A percentile compares a stretch with the other conserved stretches of the same genome.
These are phyloP conservation scores for Carposina sasakii DNA, from an alignment of 1,140 invertebrate species.

Conservation along the genomic window DNA sequence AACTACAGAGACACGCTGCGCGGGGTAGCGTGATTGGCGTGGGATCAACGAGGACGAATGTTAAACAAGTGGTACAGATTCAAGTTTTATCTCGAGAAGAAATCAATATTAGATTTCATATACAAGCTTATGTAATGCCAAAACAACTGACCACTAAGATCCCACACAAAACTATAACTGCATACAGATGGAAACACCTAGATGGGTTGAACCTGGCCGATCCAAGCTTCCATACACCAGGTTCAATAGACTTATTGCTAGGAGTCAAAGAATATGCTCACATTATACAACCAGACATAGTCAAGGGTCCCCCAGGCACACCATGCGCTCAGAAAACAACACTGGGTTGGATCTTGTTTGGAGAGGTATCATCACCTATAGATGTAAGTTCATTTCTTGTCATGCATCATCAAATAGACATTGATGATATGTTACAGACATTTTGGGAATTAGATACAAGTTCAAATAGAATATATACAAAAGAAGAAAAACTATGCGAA, in stretches of 20 bases:
- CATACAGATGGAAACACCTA: conserved; percentile 26
- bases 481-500: conserved; percentile 6
- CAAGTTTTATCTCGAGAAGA: conserved; percentile 10
- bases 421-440: conserved; percentile 3
- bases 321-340: conserved; percentile 20
- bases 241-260: conserved; percentile 19
- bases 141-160: conserved; percentile 33
- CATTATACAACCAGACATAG: conserved; percentile 21
- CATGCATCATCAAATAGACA: conserved; percentile 3
- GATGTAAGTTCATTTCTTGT: neutral
- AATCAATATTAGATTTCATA: conserved; percentile 11
- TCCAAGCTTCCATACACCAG: conserved; percentile 10
- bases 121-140: conserved; percentile 27
- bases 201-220: conserved; percentile 18
- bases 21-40: conserved; percentile 5
- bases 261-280: conserved; percentile 18
- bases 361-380: neutral
- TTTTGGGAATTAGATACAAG: conserved; percentile 1
- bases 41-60: conserved; percentile 8
- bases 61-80: conserved; percentile 10
- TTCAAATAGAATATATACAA: neutral
- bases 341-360: conserved; percentile 30
- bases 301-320: conserved; percentile 21
- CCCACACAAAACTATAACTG: conserved; percentile 15
- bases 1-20: conserved; percentile 1